These are phyloP conservation scores for Orthosia gracilis DNA, from an alignment of 2,888 invertebrate genomes.

Conservation along the genomic window DNA sequence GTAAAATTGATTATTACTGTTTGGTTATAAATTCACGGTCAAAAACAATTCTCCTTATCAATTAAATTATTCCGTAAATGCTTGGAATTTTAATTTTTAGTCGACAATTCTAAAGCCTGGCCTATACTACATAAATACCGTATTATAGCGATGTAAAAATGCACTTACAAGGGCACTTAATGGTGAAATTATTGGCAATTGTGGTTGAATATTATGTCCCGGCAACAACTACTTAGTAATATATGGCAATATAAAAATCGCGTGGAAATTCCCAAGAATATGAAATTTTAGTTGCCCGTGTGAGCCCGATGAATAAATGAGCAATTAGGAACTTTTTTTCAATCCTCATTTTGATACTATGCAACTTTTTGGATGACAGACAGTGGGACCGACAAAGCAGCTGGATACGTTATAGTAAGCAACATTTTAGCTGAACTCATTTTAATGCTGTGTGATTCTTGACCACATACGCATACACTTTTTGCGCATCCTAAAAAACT, in stretches of 20 bases:
- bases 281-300: too few species aligned
- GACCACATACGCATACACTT: background rate
- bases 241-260: too few species aligned
- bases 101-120: slow-evolving; percentile 1
- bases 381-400: too few species aligned
- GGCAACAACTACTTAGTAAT: too few species aligned
- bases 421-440: background rate
- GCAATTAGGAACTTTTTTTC: too few species aligned
- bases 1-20: slow-evolving; percentile 10
- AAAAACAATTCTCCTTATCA: background rate
- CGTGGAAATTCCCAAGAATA: too few species aligned
- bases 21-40: background rate
- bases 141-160: background rate
- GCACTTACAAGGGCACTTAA: too few species aligned
- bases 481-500: background rate
- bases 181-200: too few species aligned
- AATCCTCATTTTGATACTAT: too few species aligned
- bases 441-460: background rate
- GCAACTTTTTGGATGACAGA: too few species aligned
- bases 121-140: background rate
- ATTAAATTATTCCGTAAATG: slow-evolving; percentile 20
- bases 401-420: background rate
- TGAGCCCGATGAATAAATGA: too few species aligned
- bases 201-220: too few species aligned
- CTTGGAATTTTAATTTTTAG: slow-evolving; percentile 15